These are phyloP conservation scores for Prunella fulvescens DNA, from an alignment of 2,113 vertebrate species.

Conservation along the genomic window DNA sequence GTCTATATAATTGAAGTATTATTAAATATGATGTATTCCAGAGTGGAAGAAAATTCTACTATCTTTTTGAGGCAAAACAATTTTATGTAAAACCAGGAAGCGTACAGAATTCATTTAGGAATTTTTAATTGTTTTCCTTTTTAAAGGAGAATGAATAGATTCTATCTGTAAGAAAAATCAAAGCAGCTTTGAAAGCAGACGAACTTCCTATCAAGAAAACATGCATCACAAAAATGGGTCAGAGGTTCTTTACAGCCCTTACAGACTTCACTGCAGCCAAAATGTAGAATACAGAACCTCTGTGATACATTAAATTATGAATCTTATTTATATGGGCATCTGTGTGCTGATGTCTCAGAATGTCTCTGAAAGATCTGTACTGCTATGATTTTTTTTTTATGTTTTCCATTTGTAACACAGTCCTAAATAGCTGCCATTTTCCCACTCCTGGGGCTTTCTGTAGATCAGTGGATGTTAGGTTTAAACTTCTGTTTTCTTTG, in stretches of 20 bases:
- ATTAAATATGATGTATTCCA: conserved; percentile 48
- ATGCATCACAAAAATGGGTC: conserved; percentile 12
- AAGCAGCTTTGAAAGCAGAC: conserved; percentile 38
- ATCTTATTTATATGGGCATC: conserved; percentile 83
- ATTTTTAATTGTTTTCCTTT: conserved; percentile 35
- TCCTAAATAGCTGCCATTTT: conserved; percentile 84
- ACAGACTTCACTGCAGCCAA: conserved; percentile 68
- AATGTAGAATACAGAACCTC: conserved; percentile 75
- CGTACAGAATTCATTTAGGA: conserved; percentile 25
- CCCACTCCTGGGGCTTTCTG: conserved; percentile 92
- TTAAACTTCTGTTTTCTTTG: conserved; percentile 97
- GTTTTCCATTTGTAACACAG: conserved; percentile 86
- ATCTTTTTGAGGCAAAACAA: conserved; percentile 34
- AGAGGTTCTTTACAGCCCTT: conserved; percentile 59
- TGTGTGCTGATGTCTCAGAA: conserved; percentile 87
- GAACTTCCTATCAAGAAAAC: conserved; percentile 35
- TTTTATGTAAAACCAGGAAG: conserved; percentile 23
- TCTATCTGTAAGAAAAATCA: conserved; percentile 56
- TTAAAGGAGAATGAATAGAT: conserved; percentile 36
- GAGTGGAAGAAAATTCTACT: conserved; percentile 30
- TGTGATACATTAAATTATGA: conserved; percentile 77
- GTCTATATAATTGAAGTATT: conserved; percentile 31
- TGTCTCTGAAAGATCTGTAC: conserved; percentile 80
- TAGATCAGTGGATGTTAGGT: conserved; percentile 97
- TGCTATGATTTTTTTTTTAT: conserved; percentile 75